Evolutionary conservation across 2,888 invertebrate species (phyloP).

Genomic region (Andrena bicolor): DNA sequence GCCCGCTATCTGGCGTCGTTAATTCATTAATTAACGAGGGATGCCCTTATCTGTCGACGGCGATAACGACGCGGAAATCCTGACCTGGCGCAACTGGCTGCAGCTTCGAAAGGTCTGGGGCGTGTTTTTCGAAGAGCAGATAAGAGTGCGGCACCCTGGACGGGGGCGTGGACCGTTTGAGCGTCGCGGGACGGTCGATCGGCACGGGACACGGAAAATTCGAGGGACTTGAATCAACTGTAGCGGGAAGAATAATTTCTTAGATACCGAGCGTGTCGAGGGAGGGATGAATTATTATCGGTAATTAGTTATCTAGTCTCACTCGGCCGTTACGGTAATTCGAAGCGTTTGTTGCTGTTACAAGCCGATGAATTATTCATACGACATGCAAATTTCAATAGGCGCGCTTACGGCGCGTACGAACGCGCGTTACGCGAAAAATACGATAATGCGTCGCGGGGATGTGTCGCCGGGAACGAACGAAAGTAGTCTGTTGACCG

Average conservation of each 20-base stretch:
- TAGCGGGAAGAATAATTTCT: neutral
- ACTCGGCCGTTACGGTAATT: slow-evolving; percentile 46
- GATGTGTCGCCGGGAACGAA: slow-evolving; percentile 35
- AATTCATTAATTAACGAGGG: slow-evolving; percentile 68
- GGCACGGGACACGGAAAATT: too few species aligned
- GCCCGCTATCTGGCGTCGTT: slow-evolving; percentile 59
- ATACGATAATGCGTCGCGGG: slow-evolving; percentile 55
- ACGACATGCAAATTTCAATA: slow-evolving; percentile 56
- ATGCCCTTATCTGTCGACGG: slow-evolving; percentile 55
- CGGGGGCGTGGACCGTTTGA: too few species aligned
- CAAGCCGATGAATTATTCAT: slow-evolving; percentile 56
- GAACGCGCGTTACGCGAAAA: slow-evolving; percentile 53
- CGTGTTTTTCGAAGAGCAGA: neutral
- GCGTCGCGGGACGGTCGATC: too few species aligned
- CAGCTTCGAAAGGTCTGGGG: neutral
- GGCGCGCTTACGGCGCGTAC: slow-evolving; percentile 26
- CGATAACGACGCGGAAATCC: slow-evolving; percentile 59
- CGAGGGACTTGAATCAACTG: too few species aligned
- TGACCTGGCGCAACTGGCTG: slow-evolving; percentile 53
- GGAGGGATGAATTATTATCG: slow-evolving; percentile 45
- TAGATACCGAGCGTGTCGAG: neutral
- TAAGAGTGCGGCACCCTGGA: neutral
- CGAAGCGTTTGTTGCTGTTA: slow-evolving; percentile 53
- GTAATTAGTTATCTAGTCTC: slow-evolving; percentile 36
- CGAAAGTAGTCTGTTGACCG: slow-evolving; percentile 34